These are phyloP conservation scores for Thyatira batis DNA, from an alignment of 2,888 invertebrate genomes.

Conservation along the genomic window DNA sequence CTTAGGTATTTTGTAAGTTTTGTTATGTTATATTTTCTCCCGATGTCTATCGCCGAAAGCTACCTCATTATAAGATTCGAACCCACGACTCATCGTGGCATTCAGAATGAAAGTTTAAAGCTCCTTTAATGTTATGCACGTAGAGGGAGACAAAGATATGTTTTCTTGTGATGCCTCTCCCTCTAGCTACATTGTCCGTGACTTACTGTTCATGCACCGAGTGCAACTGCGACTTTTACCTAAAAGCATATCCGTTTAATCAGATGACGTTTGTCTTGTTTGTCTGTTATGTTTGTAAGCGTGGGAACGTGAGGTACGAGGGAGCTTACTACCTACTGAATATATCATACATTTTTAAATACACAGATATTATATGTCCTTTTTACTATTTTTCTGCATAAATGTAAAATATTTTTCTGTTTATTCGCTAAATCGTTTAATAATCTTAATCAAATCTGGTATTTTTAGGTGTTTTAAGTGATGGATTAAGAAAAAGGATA, in stretches of 20 bases:
- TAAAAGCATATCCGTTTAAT: neutral
- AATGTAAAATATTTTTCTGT: too few relatives aligned
- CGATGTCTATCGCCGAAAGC: too few relatives aligned
- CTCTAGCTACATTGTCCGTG: conserved; percentile 21
- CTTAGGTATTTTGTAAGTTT: too few relatives aligned
- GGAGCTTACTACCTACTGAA: neutral
- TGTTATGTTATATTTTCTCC: too few relatives aligned
- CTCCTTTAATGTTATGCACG: neutral
- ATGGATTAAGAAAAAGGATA: too few relatives aligned
- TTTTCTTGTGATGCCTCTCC: conserved; percentile 17
- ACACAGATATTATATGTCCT: too few relatives aligned
- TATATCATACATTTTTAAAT: neutral
- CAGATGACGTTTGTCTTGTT: neutral
- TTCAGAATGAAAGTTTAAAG: neutral
- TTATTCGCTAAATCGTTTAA: too few relatives aligned
- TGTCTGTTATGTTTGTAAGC: neutral
- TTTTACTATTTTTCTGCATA: too few relatives aligned
- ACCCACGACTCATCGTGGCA: neutral
- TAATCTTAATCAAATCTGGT: too few relatives aligned
- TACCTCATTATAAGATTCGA: too few relatives aligned
- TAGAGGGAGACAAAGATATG: neutral
- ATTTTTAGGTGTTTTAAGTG: too few relatives aligned
- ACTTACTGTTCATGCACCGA: conserved; percentile 27
- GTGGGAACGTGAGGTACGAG: neutral
- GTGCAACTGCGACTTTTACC: conserved; percentile 16